Evolutionary conservation across 2,797 vertebrate genomes (phyloP).

Genomic region (Erpetoichthys calabaricus): DNA sequence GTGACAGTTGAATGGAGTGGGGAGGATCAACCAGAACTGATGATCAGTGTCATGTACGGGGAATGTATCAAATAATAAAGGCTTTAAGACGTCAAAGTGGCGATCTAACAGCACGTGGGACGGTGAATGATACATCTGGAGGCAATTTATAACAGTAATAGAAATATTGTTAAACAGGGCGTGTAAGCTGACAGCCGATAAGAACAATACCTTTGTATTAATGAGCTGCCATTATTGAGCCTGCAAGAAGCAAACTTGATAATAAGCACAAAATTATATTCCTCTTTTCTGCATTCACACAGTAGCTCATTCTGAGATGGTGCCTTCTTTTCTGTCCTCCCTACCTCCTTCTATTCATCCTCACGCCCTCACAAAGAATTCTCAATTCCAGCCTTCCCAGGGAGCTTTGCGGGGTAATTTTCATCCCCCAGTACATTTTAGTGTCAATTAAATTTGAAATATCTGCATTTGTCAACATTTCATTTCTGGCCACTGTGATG

Average conservation of each 20-base stretch:
- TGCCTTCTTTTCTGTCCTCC: neutral
- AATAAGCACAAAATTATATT: neutral
- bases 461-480: slow-evolving; percentile 98
- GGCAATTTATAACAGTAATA: neutral
- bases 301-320: neutral
- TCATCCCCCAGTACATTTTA: slow-evolving; percentile 68
- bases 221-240: slow-evolving; percentile 21
- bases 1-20: too few species aligned
- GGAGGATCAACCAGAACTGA: too few species aligned
- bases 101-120: too few species aligned
- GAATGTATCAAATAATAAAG: too few species aligned
- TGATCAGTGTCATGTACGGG: too few species aligned
- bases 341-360: too few species aligned
- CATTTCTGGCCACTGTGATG: slow-evolving; percentile 71
- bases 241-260: neutral
- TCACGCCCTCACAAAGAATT: neutral
- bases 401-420: slow-evolving; percentile 48
- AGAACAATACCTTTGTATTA: slow-evolving; percentile 41
- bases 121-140: too few species aligned
- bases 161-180: neutral
- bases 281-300: neutral
- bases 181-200: slow-evolving; percentile 34
- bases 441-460: slow-evolving; percentile 99
- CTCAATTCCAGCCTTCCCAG: slow-evolving; percentile 41
- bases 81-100: too few species aligned